Conservation (phyloP, 2,888 invertebrate genomes). For the Eilema griseolum region DNA sequence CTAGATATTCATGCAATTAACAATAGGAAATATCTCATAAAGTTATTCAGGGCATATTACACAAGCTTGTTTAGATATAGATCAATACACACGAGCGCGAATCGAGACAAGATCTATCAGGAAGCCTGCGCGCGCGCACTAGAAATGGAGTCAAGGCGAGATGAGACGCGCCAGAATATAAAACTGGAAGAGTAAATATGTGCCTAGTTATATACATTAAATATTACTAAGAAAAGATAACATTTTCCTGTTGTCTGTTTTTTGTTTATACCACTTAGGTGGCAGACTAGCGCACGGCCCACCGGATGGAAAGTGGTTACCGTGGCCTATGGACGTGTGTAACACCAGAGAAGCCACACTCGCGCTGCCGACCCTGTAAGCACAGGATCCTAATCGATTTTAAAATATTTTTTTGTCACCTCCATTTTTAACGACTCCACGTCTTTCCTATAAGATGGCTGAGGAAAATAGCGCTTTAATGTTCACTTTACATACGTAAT, state of each 20-base stretch:
- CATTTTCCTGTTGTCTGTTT: too few relatives aligned
- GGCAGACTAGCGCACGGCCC: too few relatives aligned
- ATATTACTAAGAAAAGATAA: too few relatives aligned
- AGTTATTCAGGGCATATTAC: slow-evolving; percentile 28
- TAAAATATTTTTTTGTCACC: slow-evolving; percentile 32
- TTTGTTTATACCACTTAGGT: too few relatives aligned
- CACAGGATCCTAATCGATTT: too few relatives aligned
- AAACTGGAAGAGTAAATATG: neutral
- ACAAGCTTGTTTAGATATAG: slow-evolving; percentile 28
- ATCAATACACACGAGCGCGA: slow-evolving; percentile 35
- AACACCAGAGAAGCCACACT: too few relatives aligned
- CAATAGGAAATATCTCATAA: slow-evolving; percentile 9
- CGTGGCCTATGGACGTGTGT: too few relatives aligned
- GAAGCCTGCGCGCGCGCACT: slow-evolving; percentile 46
- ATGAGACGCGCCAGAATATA: slow-evolving; percentile 45
- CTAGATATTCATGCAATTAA: slow-evolving; percentile 3
- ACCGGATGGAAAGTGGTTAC: too few relatives aligned
- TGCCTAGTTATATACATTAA: too few relatives aligned
- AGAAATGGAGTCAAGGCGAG: slow-evolving; percentile 50
- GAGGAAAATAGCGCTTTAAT: slow-evolving; percentile 67
- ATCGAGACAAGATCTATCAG: slow-evolving; percentile 49
- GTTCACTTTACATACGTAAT: slow-evolving; percentile 61
- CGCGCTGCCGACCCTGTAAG: too few relatives aligned
- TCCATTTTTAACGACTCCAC: slow-evolving; percentile 50
- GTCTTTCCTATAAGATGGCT: slow-evolving; percentile 56